Base-by-base conservation (phyloP, 92 coral and sea anemone genomes). In the Phenganax stokvisi region DNA sequence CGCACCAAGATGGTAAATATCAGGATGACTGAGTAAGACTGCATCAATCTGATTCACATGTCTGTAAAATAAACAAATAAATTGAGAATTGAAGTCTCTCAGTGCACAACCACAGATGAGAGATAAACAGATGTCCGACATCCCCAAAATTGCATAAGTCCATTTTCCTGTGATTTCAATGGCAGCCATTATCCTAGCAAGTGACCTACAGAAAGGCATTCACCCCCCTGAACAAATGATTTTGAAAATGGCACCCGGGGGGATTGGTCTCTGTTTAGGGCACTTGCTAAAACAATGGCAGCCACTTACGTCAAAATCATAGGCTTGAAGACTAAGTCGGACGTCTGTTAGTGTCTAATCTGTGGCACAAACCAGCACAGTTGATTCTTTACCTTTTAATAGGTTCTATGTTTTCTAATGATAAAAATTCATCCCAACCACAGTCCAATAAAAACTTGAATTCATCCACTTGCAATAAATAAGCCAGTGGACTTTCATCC, bases 391-490 rank as follows among this genome's bases (percentile, higher is more conserved):
- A 94, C 98, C 91, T 86, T 79, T 94, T 94, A 16, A 94, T 78
- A 8, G 92, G 88, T 65, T 94, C 98, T n/a, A 94, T 89, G 75
- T 86, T 80, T 47, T 94, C 98, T 75, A 90, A 82, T 54, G 88
- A 84, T 1, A 94, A 87, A 10, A 80, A 73, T 67, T 94, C 98
- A 83, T 94, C 88, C 98, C 98, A 94, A 5, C 98, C 98, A 79
- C 98, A 94, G 75, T 94, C 98, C 60, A 94, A 89, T 72, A 94
- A 81, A 84, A 94, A 92, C 30, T 97, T 88, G 84, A 94, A 94
- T 73, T 94, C 98, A 68, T 94, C 98, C 13, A 94, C 98, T 87
- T 94, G 98, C n/a, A 94, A 88, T 78, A 94, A 74, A 62, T 94
- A 94, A 68, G 97, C 92, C 10, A 94, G 84, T 11, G 98, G 98